A percentile compares a stretch with the other conserved stretches of the same genome.
These are phyloP conservation scores for Terebella lapidaria DNA, from an alignment of 2,888 invertebrate species.

Conservation along the genomic window DNA sequence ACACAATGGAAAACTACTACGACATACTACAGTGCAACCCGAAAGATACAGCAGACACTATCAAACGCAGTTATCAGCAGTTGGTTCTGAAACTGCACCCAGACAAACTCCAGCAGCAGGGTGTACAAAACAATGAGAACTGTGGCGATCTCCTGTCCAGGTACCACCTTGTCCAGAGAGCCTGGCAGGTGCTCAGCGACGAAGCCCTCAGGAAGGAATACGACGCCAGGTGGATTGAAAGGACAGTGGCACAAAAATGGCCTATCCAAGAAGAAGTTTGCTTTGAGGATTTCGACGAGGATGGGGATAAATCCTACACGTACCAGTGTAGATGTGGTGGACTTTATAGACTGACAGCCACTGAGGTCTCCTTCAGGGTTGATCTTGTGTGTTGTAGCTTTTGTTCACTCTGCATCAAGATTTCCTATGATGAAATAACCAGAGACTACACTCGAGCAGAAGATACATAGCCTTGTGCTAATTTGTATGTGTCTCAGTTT, in stretches of 20 bases:
- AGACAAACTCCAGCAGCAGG: background rate
- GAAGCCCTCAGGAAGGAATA: slow-evolving; percentile 30
- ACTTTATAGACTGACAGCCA: slow-evolving; percentile 26
- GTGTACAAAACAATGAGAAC: background rate
- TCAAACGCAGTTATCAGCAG: background rate
- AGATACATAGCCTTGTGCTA: no score
- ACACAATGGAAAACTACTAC: slow-evolving; percentile 4
- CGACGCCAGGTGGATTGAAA: slow-evolving; percentile 36
- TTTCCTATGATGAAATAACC: slow-evolving; percentile 13
- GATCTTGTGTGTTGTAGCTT: slow-evolving; percentile 42
- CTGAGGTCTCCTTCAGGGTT: slow-evolving; percentile 31
- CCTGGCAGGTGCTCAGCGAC: slow-evolving; percentile 40
- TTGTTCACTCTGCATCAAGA: slow-evolving; percentile 36
- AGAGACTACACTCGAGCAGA: background rate
- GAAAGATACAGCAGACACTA: background rate
- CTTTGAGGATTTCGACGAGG: slow-evolving; percentile 33
- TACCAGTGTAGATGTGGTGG: slow-evolving; percentile 42
- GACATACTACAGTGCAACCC: background rate
- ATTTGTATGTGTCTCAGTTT: no score
- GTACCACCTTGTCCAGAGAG: slow-evolving; percentile 14
- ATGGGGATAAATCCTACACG: slow-evolving; percentile 16
- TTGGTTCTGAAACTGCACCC: background rate
- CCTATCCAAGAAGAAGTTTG: slow-evolving; percentile 41
- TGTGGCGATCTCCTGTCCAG: background rate
- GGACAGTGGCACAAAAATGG: slow-evolving; percentile 33